Evolutionary conservation across 2,888 invertebrate genomes (phyloP).

Genomic region (Branchellion lobata): DNA sequence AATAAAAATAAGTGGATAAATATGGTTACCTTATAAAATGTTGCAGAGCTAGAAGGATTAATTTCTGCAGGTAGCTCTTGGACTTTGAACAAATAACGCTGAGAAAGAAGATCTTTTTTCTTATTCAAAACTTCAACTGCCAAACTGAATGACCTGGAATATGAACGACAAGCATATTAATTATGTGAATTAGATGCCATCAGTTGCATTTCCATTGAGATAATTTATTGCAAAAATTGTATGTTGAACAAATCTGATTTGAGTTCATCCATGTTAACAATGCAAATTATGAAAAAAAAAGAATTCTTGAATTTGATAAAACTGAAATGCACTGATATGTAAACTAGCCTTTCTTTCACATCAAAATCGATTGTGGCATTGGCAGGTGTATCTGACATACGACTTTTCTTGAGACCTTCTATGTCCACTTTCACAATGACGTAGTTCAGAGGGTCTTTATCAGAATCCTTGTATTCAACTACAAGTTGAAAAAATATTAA

Average conservation of each 20-base stretch:
- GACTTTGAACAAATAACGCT: not conserved
- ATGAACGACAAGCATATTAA: too few species aligned
- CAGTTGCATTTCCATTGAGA: too few species aligned
- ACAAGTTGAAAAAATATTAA: not conserved
- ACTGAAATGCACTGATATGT: too few species aligned
- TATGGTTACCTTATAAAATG: constrained; percentile 16
- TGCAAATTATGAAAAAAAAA: too few species aligned
- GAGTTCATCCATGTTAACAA: too few species aligned
- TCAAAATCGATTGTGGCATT: constrained; percentile 2
- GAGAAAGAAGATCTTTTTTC: not conserved
- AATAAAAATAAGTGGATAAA: too few species aligned
- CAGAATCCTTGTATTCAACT: constrained; percentile 21
- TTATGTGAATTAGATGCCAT: not conserved
- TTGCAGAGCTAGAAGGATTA: not conserved
- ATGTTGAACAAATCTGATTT: too few species aligned
- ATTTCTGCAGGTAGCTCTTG: not conserved
- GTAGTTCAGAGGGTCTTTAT: constrained; percentile 4
- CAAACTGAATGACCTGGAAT: not conserved
- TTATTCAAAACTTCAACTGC: not conserved
- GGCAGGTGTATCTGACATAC: not conserved
- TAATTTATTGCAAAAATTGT: too few species aligned
- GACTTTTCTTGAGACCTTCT: not conserved
- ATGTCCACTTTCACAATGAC: not conserved
- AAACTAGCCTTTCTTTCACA: not conserved
- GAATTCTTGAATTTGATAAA: too few species aligned